Percentiles rank a stretch among this genome's conserved stretches.
phyloP scores from a whole-genome alignment of 2,797 vertebrate genomes.

The Iguana delicatissima region DNA sequence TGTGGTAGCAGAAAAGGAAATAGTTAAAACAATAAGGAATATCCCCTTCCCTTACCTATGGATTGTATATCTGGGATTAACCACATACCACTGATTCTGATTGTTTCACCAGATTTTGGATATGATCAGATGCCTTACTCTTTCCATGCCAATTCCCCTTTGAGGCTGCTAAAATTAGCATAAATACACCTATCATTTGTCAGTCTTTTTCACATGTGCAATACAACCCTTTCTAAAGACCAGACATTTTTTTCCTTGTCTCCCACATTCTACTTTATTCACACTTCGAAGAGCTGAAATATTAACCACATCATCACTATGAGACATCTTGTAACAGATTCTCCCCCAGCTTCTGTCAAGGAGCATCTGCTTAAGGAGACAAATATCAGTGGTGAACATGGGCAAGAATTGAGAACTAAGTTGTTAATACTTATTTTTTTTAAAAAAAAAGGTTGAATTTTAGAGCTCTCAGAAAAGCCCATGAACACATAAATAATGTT shows the following conservation, averaged over 20 bases:
- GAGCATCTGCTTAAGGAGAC: background rate
- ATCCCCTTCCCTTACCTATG: background rate
- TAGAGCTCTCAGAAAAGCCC: background rate
- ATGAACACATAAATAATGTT: background rate
- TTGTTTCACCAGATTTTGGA: no score
- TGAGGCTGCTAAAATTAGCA: background rate
- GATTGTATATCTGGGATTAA: background rate
- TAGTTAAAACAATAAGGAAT: background rate
- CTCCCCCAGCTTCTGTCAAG: background rate
- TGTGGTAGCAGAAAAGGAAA: background rate
- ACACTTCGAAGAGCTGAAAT: background rate
- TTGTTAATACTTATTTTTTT: background rate
- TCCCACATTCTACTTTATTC: background rate
- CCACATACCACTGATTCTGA: background rate
- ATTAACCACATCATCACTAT: background rate
- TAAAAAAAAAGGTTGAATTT: background rate
- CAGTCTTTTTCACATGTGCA: background rate
- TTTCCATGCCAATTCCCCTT: background rate
- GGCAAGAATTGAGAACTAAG: background rate
- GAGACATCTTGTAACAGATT: background rate
- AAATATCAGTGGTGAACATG: background rate
- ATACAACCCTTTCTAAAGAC: no score
- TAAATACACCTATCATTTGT: background rate
- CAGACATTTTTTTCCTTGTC: background rate
- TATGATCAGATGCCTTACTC: background rate